These are phyloP conservation scores for Plectrocnemia conspersa DNA, from an alignment of 1,140 invertebrate genomes.

Conservation along the genomic window DNA sequence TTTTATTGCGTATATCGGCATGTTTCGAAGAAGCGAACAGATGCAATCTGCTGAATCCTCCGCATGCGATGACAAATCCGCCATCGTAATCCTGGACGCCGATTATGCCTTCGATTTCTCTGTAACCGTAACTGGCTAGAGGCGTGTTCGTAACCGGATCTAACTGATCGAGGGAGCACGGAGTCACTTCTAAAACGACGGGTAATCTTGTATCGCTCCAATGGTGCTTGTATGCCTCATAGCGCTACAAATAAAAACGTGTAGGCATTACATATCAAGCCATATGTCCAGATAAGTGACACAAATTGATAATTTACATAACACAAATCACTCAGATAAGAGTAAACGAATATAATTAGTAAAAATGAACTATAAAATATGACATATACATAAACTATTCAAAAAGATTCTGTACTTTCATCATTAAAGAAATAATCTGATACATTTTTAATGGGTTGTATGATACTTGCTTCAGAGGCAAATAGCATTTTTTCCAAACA, in stretches of 20 bases:
- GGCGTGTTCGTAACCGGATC: conserved; percentile 77
- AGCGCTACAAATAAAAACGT: conserved; percentile 73
- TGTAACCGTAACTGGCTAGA: conserved; percentile 86
- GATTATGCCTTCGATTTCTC: conserved; percentile 73
- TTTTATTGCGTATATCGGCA: conserved; percentile 81
- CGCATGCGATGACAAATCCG: conserved; percentile 84
- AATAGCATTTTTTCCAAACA: too few relatives aligned
- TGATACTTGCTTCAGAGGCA: too few relatives aligned
- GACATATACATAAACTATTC: too few relatives aligned
- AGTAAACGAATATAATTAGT: too few relatives aligned
- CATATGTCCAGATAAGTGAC: too few relatives aligned
- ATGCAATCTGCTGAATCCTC: conserved; percentile 83
- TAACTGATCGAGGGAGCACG: conserved; percentile 84
- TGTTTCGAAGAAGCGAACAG: conserved; percentile 80
- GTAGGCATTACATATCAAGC: too few relatives aligned
- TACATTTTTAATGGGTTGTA: too few relatives aligned
- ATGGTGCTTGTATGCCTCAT: conserved; percentile 89
- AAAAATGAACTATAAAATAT: too few relatives aligned
- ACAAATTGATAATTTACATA: too few relatives aligned
- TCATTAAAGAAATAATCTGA: too few relatives aligned
- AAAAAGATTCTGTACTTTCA: too few relatives aligned
- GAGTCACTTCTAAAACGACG: conserved; percentile 82
- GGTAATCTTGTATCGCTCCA: conserved; percentile 90
- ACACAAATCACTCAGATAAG: too few relatives aligned
- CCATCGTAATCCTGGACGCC: conserved; percentile 65